A percentile compares a stretch with the other conserved stretches of the same genome.
These are phyloP conservation scores for Rutilus rutilus DNA, from an alignment of 2,113 vertebrate species.

Conservation along the genomic window DNA sequence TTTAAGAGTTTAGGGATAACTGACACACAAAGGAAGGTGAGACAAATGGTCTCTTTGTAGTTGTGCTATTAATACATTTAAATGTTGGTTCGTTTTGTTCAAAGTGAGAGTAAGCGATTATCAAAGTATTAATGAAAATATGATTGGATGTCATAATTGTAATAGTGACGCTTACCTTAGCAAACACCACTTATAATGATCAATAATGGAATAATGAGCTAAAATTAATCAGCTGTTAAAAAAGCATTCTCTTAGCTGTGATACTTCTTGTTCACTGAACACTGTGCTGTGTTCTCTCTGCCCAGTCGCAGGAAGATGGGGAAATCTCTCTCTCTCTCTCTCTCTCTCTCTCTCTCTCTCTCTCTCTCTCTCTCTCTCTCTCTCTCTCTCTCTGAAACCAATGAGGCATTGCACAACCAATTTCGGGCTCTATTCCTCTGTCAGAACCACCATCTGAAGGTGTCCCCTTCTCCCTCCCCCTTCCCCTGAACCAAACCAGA, in stretches of 20 bases:
- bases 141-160: background rate
- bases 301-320: background rate
- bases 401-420: constrained; percentile 39
- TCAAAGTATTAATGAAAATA: too few species aligned
- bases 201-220: background rate
- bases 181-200: background rate
- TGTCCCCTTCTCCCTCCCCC: background rate
- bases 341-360: background rate
- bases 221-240: background rate
- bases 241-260: background rate
- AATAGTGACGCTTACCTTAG: background rate
- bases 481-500: constrained; percentile 64
- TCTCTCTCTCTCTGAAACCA: constrained; percentile 25
- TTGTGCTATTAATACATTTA: too few species aligned
- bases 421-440: constrained; percentile 17
- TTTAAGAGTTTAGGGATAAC: too few species aligned
- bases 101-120: too few species aligned
- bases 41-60: too few species aligned
- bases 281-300: background rate
- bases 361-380: background rate
- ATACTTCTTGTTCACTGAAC: background rate
- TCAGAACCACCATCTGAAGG: constrained; percentile 43
- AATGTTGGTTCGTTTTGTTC: too few species aligned
- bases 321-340: background rate
- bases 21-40: too few species aligned